Percentiles rank a stretch among this genome's conserved stretches.
Conservation (phyloP, 1,140 invertebrate species). For the Cecropterus lyciades region DNA sequence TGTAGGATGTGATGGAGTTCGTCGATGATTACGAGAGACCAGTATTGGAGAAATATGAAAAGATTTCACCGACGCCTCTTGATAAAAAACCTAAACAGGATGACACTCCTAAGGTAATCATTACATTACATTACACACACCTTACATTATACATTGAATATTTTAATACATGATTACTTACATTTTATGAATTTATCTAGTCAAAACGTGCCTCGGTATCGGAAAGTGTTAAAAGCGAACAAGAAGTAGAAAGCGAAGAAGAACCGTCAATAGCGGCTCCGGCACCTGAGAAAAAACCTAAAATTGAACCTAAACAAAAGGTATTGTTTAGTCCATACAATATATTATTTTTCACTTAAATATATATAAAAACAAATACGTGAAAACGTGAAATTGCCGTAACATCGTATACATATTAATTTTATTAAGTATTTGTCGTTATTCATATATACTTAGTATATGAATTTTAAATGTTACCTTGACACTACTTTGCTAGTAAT, state of each 20-base stretch:
- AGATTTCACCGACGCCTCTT: conserved; percentile 79
- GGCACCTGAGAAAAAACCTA: conserved; percentile 70
- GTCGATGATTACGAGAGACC: conserved; percentile 87
- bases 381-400: no score
- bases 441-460: no score
- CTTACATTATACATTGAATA: conserved; percentile 36
- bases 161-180: conserved; percentile 32
- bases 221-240: conserved; percentile 72
- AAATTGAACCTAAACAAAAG: conserved; percentile 72
- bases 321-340: conserved; percentile 40
- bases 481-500: no score
- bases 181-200: conserved; percentile 49
- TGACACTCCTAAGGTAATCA: conserved; percentile 75
- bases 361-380: no score
- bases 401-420: no score
- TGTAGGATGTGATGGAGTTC: conserved; percentile 49
- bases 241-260: conserved; percentile 67
- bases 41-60: conserved; percentile 87
- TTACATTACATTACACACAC: conserved; percentile 32
- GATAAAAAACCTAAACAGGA: conserved; percentile 81
- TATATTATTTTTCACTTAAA: conserved; percentile 1
- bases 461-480: no score
- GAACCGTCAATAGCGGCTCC: conserved; percentile 64
- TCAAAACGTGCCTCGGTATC: conserved; percentile 71
- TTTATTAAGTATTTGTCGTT: no score